Conservation (phyloP, 2,888 invertebrate species). For the Glyphotaelius pellucidus region DNA sequence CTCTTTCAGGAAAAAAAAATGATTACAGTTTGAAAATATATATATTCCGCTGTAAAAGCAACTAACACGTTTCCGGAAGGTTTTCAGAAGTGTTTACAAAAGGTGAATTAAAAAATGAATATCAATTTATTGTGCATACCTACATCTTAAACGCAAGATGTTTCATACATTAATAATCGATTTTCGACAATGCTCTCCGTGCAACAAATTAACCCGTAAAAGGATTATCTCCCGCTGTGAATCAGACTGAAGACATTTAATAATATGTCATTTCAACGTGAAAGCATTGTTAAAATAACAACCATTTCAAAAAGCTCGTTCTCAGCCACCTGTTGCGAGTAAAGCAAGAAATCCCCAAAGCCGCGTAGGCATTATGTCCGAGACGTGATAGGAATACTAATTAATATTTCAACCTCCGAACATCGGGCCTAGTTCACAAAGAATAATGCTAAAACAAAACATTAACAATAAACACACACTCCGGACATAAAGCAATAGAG, state of each 20-base stretch:
- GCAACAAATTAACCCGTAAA: background rate
- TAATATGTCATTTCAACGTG: background rate
- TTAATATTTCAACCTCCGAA: background rate
- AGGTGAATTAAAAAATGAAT: no score
- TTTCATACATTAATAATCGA: background rate
- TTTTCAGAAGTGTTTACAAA: no score
- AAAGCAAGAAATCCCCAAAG: constrained; percentile 11
- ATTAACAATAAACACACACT: constrained; percentile 7
- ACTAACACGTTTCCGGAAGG: no score
- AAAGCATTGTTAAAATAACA: background rate
- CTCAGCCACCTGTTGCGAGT: constrained; percentile 28
- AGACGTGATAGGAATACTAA: constrained; percentile 33
- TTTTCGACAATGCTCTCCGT: background rate
- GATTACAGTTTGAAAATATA: background rate
- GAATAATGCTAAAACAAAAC: constrained; percentile 23
- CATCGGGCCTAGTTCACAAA: constrained; percentile 7
- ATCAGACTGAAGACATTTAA: background rate
- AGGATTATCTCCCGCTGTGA: background rate
- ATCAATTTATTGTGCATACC: background rate
- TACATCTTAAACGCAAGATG: background rate
- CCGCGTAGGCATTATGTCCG: constrained; percentile 10
- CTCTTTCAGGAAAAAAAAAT: background rate
- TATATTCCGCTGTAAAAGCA: background rate
- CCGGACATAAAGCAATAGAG: constrained; percentile 3
- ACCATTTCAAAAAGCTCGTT: background rate